Conservation (phyloP, 2,888 invertebrate genomes). For the Hemithea aestivaria region DNA sequence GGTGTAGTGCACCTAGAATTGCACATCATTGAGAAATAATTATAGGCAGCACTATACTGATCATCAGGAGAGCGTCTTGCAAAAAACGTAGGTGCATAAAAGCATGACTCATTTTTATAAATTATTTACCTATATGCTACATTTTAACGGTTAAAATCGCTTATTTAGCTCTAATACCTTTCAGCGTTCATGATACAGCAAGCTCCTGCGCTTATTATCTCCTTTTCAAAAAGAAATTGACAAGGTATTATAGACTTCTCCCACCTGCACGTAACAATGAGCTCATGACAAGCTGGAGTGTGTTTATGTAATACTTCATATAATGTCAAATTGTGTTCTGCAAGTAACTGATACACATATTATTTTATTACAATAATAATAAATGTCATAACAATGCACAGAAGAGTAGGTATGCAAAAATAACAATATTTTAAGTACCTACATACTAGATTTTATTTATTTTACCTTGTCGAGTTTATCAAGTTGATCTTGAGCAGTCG, state of each 20-base stretch:
- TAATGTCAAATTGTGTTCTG: conserved; percentile 39
- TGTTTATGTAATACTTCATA: conserved; percentile 36
- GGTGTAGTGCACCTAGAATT: no score
- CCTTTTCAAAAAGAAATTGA: conserved; percentile 41
- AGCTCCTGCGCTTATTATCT: conserved; percentile 47
- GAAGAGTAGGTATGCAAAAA: background rate
- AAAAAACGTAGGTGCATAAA: no score
- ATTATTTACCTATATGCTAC: no score
- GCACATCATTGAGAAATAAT: no score
- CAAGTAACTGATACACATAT: conserved; percentile 29
- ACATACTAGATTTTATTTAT: no score
- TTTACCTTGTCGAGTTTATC: conserved; percentile 33
- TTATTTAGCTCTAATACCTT: no score
- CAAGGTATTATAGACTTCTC: conserved; percentile 41
- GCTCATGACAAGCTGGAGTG: conserved; percentile 40
- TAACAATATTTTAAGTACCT: background rate
- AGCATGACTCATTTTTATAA: no score
- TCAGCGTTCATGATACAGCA: conserved; percentile 52
- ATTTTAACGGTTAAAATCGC: no score
- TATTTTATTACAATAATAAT: no score
- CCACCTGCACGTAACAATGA: conserved; percentile 49
- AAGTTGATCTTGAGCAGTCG: conserved; percentile 32
- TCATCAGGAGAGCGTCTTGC: no score
- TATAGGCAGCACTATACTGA: no score
- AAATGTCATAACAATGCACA: no score